Conservation (phyloP, 2,797 vertebrate species). For the Microcaecilia unicolor region DNA sequence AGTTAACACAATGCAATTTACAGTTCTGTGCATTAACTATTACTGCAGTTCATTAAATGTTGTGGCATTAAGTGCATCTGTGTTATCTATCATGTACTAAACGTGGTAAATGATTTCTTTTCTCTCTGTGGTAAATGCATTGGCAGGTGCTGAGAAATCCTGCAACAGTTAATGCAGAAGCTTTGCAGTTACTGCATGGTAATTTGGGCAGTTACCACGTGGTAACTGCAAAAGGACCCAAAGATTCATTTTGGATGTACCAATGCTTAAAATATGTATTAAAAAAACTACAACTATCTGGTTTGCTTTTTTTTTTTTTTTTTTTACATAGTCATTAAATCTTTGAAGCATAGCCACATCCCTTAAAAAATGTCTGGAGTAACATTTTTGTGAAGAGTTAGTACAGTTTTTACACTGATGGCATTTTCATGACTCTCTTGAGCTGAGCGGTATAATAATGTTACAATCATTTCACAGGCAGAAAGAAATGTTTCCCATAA, state of each 20-base stretch:
- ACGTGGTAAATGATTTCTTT: no score
- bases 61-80: no score
- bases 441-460: not conserved
- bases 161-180: no score
- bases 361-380: not conserved
- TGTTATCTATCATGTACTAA: no score
- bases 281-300: not conserved
- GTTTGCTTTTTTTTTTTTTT: not conserved
- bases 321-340: not conserved
- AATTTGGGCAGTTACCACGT: no score
- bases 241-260: not conserved
- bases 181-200: no score
- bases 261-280: not conserved
- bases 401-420: not conserved
- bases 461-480: not conserved
- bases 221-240: no score
- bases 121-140: no score
- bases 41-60: no score
- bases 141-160: no score
- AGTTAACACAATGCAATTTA: no score
- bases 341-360: not conserved
- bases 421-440: not conserved
- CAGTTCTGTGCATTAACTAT: no score
- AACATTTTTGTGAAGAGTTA: not conserved
- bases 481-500: conserved; percentile 1